A percentile compares a stretch with the other conserved stretches of the same genome.
These are phyloP conservation scores for Sitobion miscanthi DNA, from an alignment of 1,140 invertebrate genomes.

Conservation along the genomic window DNA sequence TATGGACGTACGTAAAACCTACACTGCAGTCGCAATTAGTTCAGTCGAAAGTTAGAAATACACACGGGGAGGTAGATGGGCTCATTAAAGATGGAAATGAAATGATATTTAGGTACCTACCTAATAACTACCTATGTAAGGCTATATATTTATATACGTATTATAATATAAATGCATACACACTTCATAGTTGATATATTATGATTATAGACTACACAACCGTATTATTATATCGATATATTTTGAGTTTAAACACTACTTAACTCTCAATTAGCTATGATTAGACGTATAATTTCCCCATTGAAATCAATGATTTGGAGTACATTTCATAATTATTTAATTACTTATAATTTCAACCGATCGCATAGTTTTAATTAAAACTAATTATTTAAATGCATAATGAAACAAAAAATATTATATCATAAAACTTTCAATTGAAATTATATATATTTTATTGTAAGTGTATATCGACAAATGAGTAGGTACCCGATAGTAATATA, in stretches of 20 bases:
- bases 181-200: background rate
- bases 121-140: background rate
- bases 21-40: background rate
- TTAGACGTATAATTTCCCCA: background rate
- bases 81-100: background rate
- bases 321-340: background rate
- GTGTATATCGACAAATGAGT: background rate
- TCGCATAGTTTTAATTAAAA: background rate
- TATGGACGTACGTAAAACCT: background rate
- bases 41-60: background rate
- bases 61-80: no score
- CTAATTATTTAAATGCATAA: background rate
- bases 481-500: background rate
- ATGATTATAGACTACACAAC: background rate
- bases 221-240: background rate
- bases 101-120: constrained; percentile 7
- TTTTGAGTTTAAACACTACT: background rate
- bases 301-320: background rate
- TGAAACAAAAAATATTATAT: background rate
- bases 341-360: background rate
- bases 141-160: background rate
- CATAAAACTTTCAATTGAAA: background rate
- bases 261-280: background rate
- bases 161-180: background rate
- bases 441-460: background rate